Percentiles rank a stretch among this genome's conserved stretches.
These are phyloP conservation scores for Calliphora vicina DNA, from an alignment of 1,140 invertebrate genomes.

Conservation along the genomic window DNA sequence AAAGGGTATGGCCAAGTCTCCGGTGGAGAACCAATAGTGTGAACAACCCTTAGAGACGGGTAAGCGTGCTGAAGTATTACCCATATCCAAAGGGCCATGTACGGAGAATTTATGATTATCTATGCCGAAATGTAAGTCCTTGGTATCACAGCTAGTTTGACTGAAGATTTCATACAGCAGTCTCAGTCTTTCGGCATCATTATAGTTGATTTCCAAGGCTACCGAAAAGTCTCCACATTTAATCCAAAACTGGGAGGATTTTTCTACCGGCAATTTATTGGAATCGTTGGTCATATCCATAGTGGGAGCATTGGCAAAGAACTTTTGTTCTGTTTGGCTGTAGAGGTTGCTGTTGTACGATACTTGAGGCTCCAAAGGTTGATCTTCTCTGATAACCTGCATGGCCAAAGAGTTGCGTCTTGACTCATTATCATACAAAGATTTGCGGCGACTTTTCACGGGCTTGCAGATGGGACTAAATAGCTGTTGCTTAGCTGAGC, in stretches of 20 bases:
- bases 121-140: constrained; percentile 55
- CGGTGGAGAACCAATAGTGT: constrained; percentile 59
- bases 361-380: constrained; percentile 46
- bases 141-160: constrained; percentile 52
- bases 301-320: constrained; percentile 55
- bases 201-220: constrained; percentile 48
- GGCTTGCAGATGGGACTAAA: constrained; percentile 39
- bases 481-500: constrained; percentile 14
- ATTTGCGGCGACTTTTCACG: constrained; percentile 37
- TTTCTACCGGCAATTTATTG: constrained; percentile 30
- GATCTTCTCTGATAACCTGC: constrained; percentile 58
- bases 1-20: constrained; percentile 56
- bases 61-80: constrained; percentile 37
- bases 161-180: constrained; percentile 55
- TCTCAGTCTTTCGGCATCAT: constrained; percentile 46
- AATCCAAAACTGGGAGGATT: constrained; percentile 53
- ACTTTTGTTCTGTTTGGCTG: constrained; percentile 45
- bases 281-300: constrained; percentile 43
- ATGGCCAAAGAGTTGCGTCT: constrained; percentile 56
- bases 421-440: constrained; percentile 35
- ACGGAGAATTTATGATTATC: constrained; percentile 51
- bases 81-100: neutral
- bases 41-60: constrained; percentile 48
- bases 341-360: neutral
- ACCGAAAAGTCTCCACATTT: constrained; percentile 50